These are phyloP conservation scores for Prochilodus magdalenae DNA, from an alignment of 2,113 vertebrate genomes.

Conservation along the genomic window DNA sequence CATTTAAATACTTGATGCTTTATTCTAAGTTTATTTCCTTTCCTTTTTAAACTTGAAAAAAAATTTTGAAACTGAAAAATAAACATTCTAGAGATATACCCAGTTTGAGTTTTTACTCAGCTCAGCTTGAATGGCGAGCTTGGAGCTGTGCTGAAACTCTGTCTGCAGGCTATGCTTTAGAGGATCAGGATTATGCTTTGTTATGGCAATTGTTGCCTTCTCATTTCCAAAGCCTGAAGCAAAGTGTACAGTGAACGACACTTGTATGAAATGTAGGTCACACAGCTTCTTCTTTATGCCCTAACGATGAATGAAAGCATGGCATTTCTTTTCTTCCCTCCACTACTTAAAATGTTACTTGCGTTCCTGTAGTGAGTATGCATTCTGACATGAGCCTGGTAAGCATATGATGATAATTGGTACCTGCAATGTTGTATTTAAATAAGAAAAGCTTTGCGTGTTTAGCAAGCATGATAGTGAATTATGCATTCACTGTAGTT, in stretches of 20 bases:
- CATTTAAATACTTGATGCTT: too few species aligned
- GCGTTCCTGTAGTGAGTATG: slow-evolving; percentile 23
- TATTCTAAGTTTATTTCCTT: too few species aligned
- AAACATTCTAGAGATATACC: background rate
- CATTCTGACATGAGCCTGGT: slow-evolving; percentile 14
- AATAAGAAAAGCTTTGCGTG: slow-evolving; percentile 7
- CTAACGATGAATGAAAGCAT: slow-evolving; percentile 44
- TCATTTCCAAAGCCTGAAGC: slow-evolving; percentile 12
- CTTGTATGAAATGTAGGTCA: slow-evolving; percentile 23
- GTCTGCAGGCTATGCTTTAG: slow-evolving; percentile 6
- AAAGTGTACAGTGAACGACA: slow-evolving; percentile 5
- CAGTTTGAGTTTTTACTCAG: background rate
- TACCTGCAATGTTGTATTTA: background rate
- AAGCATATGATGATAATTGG: background rate
- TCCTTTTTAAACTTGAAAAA: too few species aligned
- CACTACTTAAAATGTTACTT: slow-evolving; percentile 13
- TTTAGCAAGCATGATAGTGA: background rate
- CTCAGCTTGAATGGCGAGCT: slow-evolving; percentile 2
- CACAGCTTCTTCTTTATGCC: slow-evolving; percentile 19
- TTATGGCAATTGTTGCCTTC: slow-evolving; percentile 5
- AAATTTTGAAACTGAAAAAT: too few species aligned
- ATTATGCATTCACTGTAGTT: slow-evolving; percentile 1
- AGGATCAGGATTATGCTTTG: slow-evolving; percentile 20
- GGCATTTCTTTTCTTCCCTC: background rate
- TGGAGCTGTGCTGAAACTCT: slow-evolving; percentile 18